Evolutionary conservation across 2,888 invertebrate genomes (phyloP), one percentile per base, ranked within the genome.

Genomic region (Drosophila pullipes): DNA sequence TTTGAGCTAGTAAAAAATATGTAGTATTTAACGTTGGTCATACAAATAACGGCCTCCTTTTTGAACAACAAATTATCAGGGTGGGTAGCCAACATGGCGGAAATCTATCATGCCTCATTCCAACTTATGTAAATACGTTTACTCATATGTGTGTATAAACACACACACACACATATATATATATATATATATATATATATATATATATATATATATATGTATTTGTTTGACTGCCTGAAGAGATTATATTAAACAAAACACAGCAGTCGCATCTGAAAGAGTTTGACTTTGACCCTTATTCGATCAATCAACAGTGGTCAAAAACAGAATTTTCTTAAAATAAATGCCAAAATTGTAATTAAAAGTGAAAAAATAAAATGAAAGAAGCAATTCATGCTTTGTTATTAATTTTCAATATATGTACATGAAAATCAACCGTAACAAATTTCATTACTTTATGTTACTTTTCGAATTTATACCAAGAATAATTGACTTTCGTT

Each of bases 181-280:
- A 13, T 30, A n/a, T 52, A 18, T 49, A 28, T 33, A n/a, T 5
- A 28, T 5, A 28, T 30, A 30, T 30, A 30, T 30, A 30, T 13
- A 22, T 4, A 13, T 55, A 18, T 22, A 30, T 30, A 30, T 11
- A 22, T 6, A 13, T 41, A 13, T 30, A n/a, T 52, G 18, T 49
- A 28, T 33, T 28, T 69, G 33, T 49, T 53, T 59, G 63, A 57
- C n/a, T 60, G 60, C 57, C 49, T 65, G 62, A 59, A 81, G 77
- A 83, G 74, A 68, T 69, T 66, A 69, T 60, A 64, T 69, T 58
- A 74, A 81, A 55, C 61, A 73, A 84, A 82, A 82, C 79, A 76
- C 55, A 55, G 44, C 52, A 64, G 30, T 41, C 41, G 37, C 25
- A 61, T 73, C 35, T 63, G 52, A 59, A 76, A 76, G 83, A 76